Evolutionary conservation across 2,888 invertebrate genomes (phyloP).

Genomic region (Listrodromus nycthemerus): DNA sequence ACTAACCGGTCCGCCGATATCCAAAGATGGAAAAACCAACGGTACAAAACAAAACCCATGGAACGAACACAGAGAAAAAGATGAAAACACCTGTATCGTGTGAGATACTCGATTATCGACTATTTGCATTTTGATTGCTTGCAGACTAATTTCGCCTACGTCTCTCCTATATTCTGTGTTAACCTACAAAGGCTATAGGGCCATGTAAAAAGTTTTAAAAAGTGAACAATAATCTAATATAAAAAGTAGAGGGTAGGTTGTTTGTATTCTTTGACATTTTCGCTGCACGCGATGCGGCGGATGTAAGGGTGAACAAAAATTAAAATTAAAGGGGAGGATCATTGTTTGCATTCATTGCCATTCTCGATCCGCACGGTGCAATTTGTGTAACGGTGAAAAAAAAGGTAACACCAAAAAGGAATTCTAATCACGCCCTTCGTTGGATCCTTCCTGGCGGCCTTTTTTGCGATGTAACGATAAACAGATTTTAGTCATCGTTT

Average conservation of each 20-base stretch:
- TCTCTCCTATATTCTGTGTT: conserved; percentile 19
- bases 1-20: conserved; percentile 5
- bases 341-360: not conserved
- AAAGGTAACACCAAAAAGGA: not conserved
- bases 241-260: not conserved
- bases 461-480: not conserved
- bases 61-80: not conserved
- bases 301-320: no score
- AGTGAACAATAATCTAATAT: not conserved
- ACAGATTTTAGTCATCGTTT: not conserved
- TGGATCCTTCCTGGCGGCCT: not conserved
- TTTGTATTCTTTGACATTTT: not conserved
- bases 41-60: not conserved
- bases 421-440: not conserved
- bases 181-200: conserved; percentile 2
- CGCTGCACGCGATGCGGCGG: not conserved
- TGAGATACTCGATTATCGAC: conserved; percentile 72
- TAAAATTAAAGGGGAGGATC: not conserved
- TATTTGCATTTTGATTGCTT: conserved; percentile 76
- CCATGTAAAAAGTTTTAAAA: conserved; percentile 24
- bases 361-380: not conserved
- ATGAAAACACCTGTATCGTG: conserved; percentile 51
- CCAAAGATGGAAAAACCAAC: not conserved
- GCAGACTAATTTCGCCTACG: conserved; percentile 30
- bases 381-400: not conserved